These are phyloP conservation scores for Lucilia cuprina DNA, from an alignment of 1,140 invertebrate species.

Conservation along the genomic window DNA sequence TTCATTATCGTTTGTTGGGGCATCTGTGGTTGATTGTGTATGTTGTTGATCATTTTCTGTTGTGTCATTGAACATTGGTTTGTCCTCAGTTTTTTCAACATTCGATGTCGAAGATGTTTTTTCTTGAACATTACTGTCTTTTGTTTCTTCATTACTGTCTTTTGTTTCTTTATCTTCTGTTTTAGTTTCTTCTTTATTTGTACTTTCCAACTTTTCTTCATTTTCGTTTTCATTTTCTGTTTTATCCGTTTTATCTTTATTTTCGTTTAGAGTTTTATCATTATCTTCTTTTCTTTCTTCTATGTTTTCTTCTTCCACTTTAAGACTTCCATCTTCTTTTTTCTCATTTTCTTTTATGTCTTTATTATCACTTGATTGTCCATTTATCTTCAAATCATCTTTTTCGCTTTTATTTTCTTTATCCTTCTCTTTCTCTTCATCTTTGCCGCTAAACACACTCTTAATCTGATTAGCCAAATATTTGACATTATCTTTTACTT, in stretches of 20 bases:
- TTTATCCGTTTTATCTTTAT: neutral
- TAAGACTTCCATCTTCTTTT: neutral
- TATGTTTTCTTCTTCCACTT: neutral
- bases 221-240: neutral
- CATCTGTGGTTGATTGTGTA: neutral
- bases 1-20: neutral
- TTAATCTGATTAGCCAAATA: neutral
- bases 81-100: neutral
- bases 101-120: neutral
- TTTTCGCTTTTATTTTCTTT: neutral
- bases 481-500: neutral
- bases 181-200: neutral
- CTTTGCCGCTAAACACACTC: neutral
- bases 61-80: neutral
- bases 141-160: neutral
- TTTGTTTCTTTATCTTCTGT: neutral
- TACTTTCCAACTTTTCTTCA: neutral
- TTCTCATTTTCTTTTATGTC: slow-evolving; percentile 26
- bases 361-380: slow-evolving; percentile 31
- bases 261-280: neutral
- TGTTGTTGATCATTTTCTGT: neutral
- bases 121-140: neutral
- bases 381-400: neutral
- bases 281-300: neutral
- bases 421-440: neutral